Conservation (phyloP, 2,797 vertebrate species). For the Poecilia gillii region DNA sequence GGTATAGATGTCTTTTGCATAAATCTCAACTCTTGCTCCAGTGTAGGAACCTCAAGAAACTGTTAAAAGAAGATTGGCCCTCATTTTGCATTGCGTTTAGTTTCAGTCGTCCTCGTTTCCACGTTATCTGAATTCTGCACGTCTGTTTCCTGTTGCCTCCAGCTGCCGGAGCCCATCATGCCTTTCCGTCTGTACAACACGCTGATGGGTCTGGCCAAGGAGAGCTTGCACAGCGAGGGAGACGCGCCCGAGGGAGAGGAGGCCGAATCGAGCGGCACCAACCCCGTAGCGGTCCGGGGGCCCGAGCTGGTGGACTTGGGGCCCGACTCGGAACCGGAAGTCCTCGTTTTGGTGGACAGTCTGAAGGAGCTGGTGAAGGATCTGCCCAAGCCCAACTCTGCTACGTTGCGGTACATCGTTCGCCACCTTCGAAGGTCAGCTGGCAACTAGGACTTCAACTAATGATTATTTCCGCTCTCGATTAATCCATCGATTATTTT, state of each 20-base stretch:
- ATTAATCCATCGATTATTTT: too few relatives aligned
- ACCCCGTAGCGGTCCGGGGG: slow-evolving; percentile 42
- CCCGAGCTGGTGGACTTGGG: slow-evolving; percentile 83
- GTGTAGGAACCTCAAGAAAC: neutral
- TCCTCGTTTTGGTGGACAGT: slow-evolving; percentile 80
- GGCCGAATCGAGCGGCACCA: slow-evolving; percentile 34
- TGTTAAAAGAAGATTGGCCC: neutral
- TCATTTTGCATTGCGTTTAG: neutral
- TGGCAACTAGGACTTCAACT: too few relatives aligned
- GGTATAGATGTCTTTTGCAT: neutral
- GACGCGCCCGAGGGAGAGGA: slow-evolving; percentile 75
- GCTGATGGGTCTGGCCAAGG: slow-evolving; percentile 95
- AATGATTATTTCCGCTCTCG: too few relatives aligned
- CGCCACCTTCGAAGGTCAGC: slow-evolving; percentile 90
- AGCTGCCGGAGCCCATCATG: slow-evolving; percentile 96
- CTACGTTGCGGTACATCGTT: slow-evolving; percentile 87
- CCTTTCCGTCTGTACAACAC: slow-evolving; percentile 91
- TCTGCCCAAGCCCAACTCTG: slow-evolving; percentile 84
- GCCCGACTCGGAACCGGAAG: slow-evolving; percentile 76
- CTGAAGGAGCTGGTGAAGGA: slow-evolving; percentile 86
- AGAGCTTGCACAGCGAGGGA: slow-evolving; percentile 83
- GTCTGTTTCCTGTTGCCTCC: neutral
- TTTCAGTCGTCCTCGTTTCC: neutral
- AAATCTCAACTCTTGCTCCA: neutral
- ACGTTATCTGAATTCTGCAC: neutral